phyloP scores from a whole-genome alignment of 2,888 invertebrate species.

The Xestia xanthographa region DNA sequence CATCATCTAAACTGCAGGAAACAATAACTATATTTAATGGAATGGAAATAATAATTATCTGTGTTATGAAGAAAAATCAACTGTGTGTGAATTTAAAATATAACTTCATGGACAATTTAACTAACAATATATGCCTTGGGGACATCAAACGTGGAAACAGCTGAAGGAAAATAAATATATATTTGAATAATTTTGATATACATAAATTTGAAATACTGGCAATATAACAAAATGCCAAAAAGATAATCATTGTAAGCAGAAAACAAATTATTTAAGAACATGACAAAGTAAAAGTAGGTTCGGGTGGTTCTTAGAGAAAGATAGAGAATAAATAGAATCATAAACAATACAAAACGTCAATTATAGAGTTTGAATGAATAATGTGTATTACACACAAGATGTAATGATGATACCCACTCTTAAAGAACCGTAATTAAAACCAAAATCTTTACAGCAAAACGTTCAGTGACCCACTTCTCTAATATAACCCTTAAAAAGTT shows the following conservation, averaged over 20 bases:
- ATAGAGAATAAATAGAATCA: not conserved
- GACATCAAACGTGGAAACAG: not conserved
- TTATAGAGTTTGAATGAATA: not conserved
- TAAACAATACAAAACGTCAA: not conserved
- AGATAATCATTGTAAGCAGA: not conserved
- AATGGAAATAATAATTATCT: constrained; percentile 8
- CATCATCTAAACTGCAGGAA: constrained; percentile 31
- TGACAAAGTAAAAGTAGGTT: not conserved
- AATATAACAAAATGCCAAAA: not conserved
- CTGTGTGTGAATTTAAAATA: constrained; percentile 39
- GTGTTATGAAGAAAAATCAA: constrained; percentile 18
- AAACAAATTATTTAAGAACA: not conserved
- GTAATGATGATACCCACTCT: too few species aligned
- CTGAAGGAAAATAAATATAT: not conserved
- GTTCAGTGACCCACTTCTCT: not conserved
- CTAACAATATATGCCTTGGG: constrained; percentile 15
- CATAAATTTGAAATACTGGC: not conserved
- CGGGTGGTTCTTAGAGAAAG: not conserved
- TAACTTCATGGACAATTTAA: constrained; percentile 47
- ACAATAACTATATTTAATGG: constrained; percentile 28
- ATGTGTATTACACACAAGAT: not conserved
- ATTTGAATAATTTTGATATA: constrained; percentile 28
- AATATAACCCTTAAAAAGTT: constrained; percentile 15
- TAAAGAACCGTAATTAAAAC: not conserved
- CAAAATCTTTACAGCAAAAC: not conserved